phyloP scores from a whole-genome alignment of 2,113 vertebrate species.

The Bubo blakistoni region DNA sequence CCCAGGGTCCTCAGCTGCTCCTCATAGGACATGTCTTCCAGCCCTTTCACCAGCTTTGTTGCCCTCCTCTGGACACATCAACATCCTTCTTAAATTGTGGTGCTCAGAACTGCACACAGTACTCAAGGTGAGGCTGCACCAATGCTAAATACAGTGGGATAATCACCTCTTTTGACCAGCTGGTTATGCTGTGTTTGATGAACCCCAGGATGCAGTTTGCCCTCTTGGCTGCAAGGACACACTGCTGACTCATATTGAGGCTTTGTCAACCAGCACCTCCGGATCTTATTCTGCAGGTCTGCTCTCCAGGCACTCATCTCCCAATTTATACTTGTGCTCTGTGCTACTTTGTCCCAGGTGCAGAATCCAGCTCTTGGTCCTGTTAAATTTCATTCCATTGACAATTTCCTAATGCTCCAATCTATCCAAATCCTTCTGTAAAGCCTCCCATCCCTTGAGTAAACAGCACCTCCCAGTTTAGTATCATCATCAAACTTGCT shows the following conservation, averaged over 20 bases:
- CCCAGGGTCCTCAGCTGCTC: not conserved
- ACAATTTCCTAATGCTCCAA: not conserved
- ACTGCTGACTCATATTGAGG: not conserved
- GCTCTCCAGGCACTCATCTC: not conserved
- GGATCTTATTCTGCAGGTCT: not conserved
- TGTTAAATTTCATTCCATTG: not conserved
- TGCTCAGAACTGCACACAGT: not conserved
- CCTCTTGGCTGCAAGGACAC: not conserved
- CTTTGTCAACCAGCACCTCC: not conserved
- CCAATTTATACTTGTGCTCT: not conserved
- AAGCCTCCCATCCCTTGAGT: not conserved
- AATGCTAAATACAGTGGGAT: not conserved
- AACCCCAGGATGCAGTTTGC: not conserved
- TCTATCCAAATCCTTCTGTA: not conserved
- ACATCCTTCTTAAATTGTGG: not conserved
- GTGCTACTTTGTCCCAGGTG: not conserved
- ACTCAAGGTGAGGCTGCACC: not conserved
- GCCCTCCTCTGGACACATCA: not conserved
- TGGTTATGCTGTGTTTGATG: not conserved
- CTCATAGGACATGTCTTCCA: not conserved
- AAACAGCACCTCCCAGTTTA: not conserved
- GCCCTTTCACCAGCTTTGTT: not conserved
- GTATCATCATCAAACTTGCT: not conserved
- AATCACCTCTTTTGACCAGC: too few species aligned
- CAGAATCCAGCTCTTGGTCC: not conserved